Base-by-base conservation (phyloP, 2,888 invertebrate species). In the Drosophila phalerata region DNA sequence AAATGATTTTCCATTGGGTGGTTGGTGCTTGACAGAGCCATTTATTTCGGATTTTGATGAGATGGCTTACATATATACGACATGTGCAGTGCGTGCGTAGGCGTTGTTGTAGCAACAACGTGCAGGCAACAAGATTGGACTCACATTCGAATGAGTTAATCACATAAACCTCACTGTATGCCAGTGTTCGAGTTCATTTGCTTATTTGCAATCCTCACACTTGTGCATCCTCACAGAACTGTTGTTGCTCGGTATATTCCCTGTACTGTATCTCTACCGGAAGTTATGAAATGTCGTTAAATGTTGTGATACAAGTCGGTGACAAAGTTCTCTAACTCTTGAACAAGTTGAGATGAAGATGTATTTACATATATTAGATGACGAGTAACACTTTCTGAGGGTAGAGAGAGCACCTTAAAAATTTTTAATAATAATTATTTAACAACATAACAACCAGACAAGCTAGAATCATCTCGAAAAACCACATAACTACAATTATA, bases 61-160 rank as follows among this genome's bases (percentile, higher is more conserved):
- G 69, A 55, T 56, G 56, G 55, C 62, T 81, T 70, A 60, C 52
- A 38, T 45, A 65, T 57, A 68, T 49, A 52, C 63, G 69, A 60
- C 60, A 64, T 58, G 60, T 49, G 45, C 40, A 19, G 30, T 52
- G 47, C 25, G 25, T 43, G 43, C 28, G 62, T 65, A 57, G 67
- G 65, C 48, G 69, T 65, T 69, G 52, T 60, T 62, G 51, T 17
- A 34, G 42, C 48, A 28, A 56, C 58, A 38, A 53, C 47, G 34
- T 55, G 70, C 69, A 64, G 30, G 22, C 40, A 34, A 62, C 86
- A 49, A 64, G 85, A 66, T 76, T 81, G 67, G 65, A 67, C 65
- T 56, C 58, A 62, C 51, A 67, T 56, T 22, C 55, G 48, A 48
- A 47, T 65, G 69, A 71, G 77, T 79, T 77, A 72, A 74, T 73